Base-by-base conservation (phyloP, 2,888 invertebrate species). In the Brachycybe producta region DNA sequence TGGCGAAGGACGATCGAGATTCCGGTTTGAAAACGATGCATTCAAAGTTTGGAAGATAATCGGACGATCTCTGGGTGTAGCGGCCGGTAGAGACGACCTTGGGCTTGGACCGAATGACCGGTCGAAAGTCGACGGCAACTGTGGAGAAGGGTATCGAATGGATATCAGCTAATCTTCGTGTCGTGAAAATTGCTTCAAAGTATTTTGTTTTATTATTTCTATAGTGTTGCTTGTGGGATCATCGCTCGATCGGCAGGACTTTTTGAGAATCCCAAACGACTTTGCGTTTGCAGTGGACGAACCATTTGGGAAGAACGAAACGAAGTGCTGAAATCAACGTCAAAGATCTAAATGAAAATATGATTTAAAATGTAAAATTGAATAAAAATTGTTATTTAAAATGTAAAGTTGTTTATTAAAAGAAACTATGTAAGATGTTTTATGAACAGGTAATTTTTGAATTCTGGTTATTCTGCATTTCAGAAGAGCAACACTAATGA, bases 251-350 rank as follows among this genome's bases (percentile, higher is more conserved):
- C 90, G 0, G 84, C 91, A 0, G 87, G 88, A 0, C 70, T 91
- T 7, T 82, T 86, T 62, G 77, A 87, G 65, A 91, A 91, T 64
- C 77, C 80, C 1, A 91, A 91, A 63, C 77, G 80, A 11, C 80
- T 91, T 48, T 91, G 91, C 68, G 82, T 84, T 1, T 91, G 91
- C 67, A 88, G 88, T 71, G 91, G 91, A 0, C 76, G 84, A 0
- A 79, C 84, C 0, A 73, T 91, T 8, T 91, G 91, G 91, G 86
- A 91, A 64, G 91, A 91, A 67, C 70, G 77, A 40, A 74, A 79
- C 53, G 70, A 72, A 2, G 52, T 49, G 8, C 36, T 17, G 19
- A 36, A 36, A 36, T 19, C 19, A 15, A 19, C 30, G 4, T 48
- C 46, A 26, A 44, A 44, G 24, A 35, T 36, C 7, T 36, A 36